phyloP scores from a whole-genome alignment of 2,113 vertebrate species.

The Ciconia maguari region DNA sequence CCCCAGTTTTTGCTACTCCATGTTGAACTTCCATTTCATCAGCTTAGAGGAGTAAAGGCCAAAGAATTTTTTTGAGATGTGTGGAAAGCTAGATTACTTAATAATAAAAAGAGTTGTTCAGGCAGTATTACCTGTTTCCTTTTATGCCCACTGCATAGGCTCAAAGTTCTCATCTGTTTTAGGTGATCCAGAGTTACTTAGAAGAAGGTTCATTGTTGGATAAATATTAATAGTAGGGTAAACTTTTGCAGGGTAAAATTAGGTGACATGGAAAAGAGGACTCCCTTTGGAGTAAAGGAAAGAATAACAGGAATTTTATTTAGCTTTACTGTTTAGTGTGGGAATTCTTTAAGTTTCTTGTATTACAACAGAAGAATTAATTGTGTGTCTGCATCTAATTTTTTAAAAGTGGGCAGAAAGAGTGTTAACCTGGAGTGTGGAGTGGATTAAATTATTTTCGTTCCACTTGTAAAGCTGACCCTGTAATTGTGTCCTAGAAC shows the following conservation, averaged over 20 bases:
- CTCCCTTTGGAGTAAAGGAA: background rate
- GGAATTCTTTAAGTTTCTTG: background rate
- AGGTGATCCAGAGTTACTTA: background rate
- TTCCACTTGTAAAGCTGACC: background rate
- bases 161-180: background rate
- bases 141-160: fast-evolving
- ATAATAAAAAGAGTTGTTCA: background rate
- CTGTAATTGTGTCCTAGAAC: background rate
- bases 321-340: background rate
- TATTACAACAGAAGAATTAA: background rate
- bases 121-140: background rate
- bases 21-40: background rate
- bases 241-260: background rate
- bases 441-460: background rate
- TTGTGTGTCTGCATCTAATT: background rate
- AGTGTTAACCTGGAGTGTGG: background rate
- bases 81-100: background rate
- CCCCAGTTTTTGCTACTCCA: fast-evolving
- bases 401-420: background rate
- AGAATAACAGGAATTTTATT: background rate
- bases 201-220: background rate
- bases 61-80: background rate
- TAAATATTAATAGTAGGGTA: background rate
- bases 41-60: background rate
- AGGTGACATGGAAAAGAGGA: background rate